Percentiles rank a stretch among this genome's conserved stretches.
These are phyloP conservation scores for Drosophila willistoni DNA, from an alignment of 1,140 invertebrate genomes.

Conservation along the genomic window DNA sequence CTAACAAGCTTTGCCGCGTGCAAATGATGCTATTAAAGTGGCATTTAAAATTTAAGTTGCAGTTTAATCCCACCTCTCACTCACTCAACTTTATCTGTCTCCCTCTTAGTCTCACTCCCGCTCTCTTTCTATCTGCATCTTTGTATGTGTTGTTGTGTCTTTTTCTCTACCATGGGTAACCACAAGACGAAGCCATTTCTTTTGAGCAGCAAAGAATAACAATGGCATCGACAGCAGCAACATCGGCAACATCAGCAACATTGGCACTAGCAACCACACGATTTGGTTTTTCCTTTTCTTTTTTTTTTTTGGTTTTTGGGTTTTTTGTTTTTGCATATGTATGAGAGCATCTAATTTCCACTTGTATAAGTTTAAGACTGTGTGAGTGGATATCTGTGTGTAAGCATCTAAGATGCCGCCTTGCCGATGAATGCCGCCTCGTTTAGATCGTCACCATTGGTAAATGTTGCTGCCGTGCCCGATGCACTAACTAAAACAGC, in stretches of 20 bases:
- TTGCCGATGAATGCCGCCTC: slow-evolving; percentile 56
- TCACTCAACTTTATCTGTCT: slow-evolving; percentile 11
- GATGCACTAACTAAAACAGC: slow-evolving; percentile 9
- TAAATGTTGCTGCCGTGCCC: slow-evolving; percentile 49
- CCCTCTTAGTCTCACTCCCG: not conserved
- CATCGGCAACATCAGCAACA: slow-evolving; percentile 36
- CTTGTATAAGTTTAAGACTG: slow-evolving; percentile 42
- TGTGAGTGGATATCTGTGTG: slow-evolving; percentile 46
- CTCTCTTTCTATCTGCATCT: slow-evolving; percentile 10
- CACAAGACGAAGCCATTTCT: slow-evolving; percentile 53
- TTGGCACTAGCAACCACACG: slow-evolving; percentile 55
- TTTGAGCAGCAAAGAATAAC: slow-evolving; percentile 38
- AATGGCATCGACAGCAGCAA: slow-evolving; percentile 50
- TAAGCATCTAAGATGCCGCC: slow-evolving; percentile 78
- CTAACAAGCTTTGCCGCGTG: slow-evolving; percentile 72
- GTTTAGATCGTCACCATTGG: slow-evolving; percentile 76
- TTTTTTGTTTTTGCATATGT: slow-evolving; percentile 64
- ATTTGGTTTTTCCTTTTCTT: slow-evolving; percentile 36
- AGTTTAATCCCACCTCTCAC: slow-evolving; percentile 56
- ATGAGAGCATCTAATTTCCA: slow-evolving; percentile 72
- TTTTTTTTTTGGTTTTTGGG: slow-evolving; percentile 19
- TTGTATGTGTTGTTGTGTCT: slow-evolving; percentile 19
- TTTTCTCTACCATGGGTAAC: slow-evolving; percentile 13
- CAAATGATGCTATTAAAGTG: slow-evolving; percentile 81
- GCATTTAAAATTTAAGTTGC: slow-evolving; percentile 79